phyloP scores from a whole-genome alignment of 2,797 vertebrate species.

The Bufotes viridis region DNA sequence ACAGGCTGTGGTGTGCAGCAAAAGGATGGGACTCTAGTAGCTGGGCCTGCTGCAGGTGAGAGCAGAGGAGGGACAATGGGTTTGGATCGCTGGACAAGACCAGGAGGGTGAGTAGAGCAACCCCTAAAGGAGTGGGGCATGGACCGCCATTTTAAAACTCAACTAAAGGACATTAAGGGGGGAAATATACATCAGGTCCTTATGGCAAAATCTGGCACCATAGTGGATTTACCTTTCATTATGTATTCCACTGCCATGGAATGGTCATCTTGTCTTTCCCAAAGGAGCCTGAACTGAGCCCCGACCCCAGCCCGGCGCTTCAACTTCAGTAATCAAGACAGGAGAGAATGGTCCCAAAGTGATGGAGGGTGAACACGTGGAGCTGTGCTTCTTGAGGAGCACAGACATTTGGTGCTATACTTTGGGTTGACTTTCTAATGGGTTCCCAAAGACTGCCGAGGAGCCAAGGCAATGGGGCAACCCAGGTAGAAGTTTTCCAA shows the following conservation, averaged over 20 bases:
- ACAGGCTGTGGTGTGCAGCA: too few relatives aligned
- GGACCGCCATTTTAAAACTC: too few relatives aligned
- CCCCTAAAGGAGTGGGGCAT: too few relatives aligned
- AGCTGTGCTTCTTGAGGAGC: not conserved
- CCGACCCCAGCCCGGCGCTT: not conserved
- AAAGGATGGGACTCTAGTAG: too few relatives aligned
- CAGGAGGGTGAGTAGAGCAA: too few relatives aligned
- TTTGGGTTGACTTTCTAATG: not conserved
- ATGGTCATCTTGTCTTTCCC: not conserved
- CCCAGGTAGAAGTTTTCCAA: too few relatives aligned
- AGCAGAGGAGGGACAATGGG: too few relatives aligned
- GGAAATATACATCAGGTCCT: too few relatives aligned
- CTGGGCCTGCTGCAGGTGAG: too few relatives aligned
- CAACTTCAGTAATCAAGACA: not conserved
- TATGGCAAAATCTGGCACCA: not conserved
- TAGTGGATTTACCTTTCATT: not conserved
- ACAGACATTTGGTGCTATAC: not conserved
- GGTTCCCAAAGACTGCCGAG: not conserved
- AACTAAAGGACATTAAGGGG: not conserved
- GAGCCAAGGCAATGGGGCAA: not conserved
- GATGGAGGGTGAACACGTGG: too few relatives aligned
- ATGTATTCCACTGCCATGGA: not conserved
- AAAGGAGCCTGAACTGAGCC: not conserved
- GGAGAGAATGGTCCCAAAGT: not conserved
- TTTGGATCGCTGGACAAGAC: too few relatives aligned